A percentile compares a stretch with the other conserved stretches of the same genome.
These are phyloP conservation scores for Perodicticus potto DNA, from an alignment of 2,797 vertebrate genomes.

Conservation along the genomic window DNA sequence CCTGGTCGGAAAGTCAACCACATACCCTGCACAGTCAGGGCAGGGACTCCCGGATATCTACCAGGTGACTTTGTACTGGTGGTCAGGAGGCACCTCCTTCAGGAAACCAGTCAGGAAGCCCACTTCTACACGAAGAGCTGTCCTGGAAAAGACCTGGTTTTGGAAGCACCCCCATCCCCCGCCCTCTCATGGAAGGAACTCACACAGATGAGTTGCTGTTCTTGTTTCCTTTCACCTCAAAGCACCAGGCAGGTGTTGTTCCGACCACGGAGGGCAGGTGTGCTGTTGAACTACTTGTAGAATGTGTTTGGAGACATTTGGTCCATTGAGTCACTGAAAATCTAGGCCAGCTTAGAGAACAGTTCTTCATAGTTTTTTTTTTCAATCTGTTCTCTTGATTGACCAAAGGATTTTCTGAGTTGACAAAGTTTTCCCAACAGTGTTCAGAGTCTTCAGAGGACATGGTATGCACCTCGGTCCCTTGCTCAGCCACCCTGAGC, in stretches of 20 bases:
- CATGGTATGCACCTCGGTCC: too few species aligned
- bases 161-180: too few species aligned
- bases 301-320: accelerated
- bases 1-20: constrained; percentile 89
- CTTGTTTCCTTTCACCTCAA: neutral
- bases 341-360: too few species aligned
- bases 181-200: accelerated
- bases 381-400: too few species aligned
- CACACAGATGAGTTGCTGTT: accelerated
- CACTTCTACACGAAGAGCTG: constrained; percentile 88
- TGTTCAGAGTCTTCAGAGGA: too few species aligned
- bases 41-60: constrained; percentile 98
- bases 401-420: too few species aligned
- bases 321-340: neutral
- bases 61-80: constrained; percentile 94
- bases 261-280: accelerated
- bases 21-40: constrained; percentile 89
- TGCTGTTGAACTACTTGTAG: neutral
- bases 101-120: constrained; percentile 92
- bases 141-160: neutral
- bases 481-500: too few species aligned
- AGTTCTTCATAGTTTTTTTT: too few species aligned
- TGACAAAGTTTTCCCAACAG: too few species aligned
- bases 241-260: constrained; percentile 39
- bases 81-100: constrained; percentile 89